These are phyloP conservation scores for Isurus oxyrinchus DNA, from an alignment of 2,113 vertebrate genomes.

Conservation along the genomic window DNA sequence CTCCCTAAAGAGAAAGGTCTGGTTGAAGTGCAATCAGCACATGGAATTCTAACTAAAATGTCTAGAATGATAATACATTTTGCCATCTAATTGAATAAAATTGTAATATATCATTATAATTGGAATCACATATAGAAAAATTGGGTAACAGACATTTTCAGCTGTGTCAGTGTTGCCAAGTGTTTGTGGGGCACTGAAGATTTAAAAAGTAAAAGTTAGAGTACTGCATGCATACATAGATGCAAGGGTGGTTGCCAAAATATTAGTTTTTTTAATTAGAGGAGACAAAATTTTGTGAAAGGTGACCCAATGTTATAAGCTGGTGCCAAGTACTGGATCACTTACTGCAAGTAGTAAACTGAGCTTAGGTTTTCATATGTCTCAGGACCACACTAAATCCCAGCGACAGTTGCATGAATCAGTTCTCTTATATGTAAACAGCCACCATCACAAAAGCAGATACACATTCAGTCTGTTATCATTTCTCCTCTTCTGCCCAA, in stretches of 20 bases:
- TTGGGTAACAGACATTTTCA: neutral
- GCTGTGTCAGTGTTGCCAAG: neutral
- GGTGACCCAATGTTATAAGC: neutral
- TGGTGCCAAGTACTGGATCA: neutral
- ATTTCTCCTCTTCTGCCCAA: neutral
- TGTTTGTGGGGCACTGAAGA: constrained; percentile 17
- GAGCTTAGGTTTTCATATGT: neutral
- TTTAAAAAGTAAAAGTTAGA: constrained; percentile 13
- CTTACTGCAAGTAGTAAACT: neutral
- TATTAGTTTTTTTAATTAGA: neutral
- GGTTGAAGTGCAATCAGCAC: neutral
- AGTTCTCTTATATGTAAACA: neutral
- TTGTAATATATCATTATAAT: neutral
- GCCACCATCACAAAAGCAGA: neutral
- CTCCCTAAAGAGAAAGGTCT: too few species aligned
- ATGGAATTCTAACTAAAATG: neutral
- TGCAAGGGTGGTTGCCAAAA: neutral
- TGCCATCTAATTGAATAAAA: constrained; percentile 3
- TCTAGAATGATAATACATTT: neutral
- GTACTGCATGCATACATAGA: neutral
- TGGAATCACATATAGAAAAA: neutral
- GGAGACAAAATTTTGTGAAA: neutral
- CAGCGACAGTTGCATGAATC: neutral
- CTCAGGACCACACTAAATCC: neutral
- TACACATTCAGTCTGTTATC: neutral